Base-by-base conservation (phyloP, 1,140 invertebrate genomes). In the Drosophila ambigua region DNA sequence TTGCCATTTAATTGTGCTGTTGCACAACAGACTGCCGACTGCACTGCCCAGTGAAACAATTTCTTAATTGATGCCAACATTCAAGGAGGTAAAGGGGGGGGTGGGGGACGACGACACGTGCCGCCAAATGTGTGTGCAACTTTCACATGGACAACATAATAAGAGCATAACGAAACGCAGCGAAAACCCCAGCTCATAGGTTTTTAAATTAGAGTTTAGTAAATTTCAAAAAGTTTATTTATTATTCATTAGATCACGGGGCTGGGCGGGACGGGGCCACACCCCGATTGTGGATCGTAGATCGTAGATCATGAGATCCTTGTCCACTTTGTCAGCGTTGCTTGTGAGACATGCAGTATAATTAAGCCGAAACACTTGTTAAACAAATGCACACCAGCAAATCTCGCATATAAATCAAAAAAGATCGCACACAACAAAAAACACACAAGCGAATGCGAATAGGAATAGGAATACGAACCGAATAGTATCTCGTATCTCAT, bases 281-380 rank as follows among this genome's bases (percentile, higher is more conserved):
- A 11, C 54, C 31, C 39, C 35, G 35, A 39, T 39, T 20, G 6
- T 28, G 5, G 26, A 28, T 20, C 49, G 44, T 75, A 28, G 26
- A 28, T 20, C 49, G 44, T 83, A 48, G 58, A 77, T 73, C 77
- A 80, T 65, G 26, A 55, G 69, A 87, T 87, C 74, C 78, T 87
- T 79, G 82, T 88, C 69, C 82, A 85, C 82, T 87, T 87, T 87
- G 82, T 87, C 82, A 87, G 63, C 35, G 63, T 23, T 61, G 53
- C 63, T 77, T 85, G 77, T 85, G 81, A 49, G 65, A 85, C 81
- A 84, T 80, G 71, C 77, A 74, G 80, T 64, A 77, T 85, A 87
- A 85, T 85, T 72, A 85, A 85, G 58, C 72, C 54, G 59, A 87
- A 85, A 87, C 83, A 88, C 66, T 88, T 88, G 82, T 87, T 67